These are phyloP conservation scores for Dynastes grantii DNA, from an alignment of 2,888 invertebrate species.

Conservation along the genomic window DNA sequence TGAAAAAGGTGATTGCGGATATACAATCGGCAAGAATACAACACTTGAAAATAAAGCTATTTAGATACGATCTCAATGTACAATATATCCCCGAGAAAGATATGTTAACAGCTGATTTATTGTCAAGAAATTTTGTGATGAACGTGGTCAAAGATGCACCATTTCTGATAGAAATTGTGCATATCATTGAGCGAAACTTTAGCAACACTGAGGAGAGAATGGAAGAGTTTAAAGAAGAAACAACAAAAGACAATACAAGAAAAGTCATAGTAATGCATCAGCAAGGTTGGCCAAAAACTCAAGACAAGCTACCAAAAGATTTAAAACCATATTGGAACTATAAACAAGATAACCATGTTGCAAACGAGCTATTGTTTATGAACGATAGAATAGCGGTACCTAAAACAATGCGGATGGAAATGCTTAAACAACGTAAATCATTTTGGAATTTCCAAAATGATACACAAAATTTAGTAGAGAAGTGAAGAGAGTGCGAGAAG, in stretches of 20 bases:
- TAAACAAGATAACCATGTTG: neutral
- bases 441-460: neutral
- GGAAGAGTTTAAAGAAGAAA: neutral
- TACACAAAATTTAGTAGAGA: too few species aligned
- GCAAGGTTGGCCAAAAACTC: neutral
- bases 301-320: neutral
- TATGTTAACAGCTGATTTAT: neutral
- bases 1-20: neutral
- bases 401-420: neutral
- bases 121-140: neutral
- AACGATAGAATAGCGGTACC: neutral
- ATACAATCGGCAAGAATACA: neutral
- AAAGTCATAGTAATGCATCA: neutral
- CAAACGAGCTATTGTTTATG: neutral
- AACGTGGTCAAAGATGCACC: neutral
- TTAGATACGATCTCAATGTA: slow-evolving; percentile 1
- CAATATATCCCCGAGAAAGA: neutral
- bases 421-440: neutral
- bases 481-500: neutral
- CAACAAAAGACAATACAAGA: neutral
- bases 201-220: neutral
- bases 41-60: slow-evolving; percentile 9
- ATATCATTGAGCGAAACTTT: neutral
- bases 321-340: neutral
- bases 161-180: neutral